These are phyloP conservation scores for Campoletis raptor DNA, from an alignment of 2,888 invertebrate species.

Conservation along the genomic window DNA sequence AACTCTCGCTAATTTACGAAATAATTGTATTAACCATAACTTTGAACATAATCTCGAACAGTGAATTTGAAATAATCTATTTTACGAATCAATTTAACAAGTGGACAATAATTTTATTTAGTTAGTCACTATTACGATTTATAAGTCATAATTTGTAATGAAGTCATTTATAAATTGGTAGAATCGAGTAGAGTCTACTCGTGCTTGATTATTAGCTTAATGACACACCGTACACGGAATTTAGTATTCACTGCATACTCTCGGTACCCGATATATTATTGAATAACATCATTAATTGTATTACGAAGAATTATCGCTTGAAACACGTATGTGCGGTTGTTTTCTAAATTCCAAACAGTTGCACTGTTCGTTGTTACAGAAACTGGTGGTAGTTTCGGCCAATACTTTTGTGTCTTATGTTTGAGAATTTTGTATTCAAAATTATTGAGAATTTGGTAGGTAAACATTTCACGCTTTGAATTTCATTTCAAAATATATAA, in stretches of 20 bases:
- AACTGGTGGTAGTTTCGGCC: neutral
- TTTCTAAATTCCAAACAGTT: neutral
- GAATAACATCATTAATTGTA: conserved; percentile 59
- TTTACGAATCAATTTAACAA: neutral
- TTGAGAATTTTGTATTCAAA: too few species aligned
- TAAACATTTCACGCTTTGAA: too few species aligned
- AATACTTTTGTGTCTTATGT: neutral
- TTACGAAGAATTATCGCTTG: conserved; percentile 11
- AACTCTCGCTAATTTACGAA: neutral
- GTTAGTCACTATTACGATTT: neutral
- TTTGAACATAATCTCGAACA: neutral
- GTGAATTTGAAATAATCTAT: neutral
- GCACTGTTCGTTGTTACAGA: neutral
- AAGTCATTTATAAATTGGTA: neutral
- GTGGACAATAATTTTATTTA: neutral
- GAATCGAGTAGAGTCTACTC: neutral
- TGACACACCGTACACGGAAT: neutral
- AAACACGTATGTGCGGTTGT: neutral
- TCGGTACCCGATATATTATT: conserved; percentile 18
- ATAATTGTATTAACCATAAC: neutral
- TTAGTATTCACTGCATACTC: conserved; percentile 5
- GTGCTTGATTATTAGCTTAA: neutral
- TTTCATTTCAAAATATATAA: neutral
- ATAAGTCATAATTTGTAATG: neutral
- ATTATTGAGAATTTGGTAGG: too few species aligned